These are phyloP conservation scores for Hemitrygon akajei DNA, from an alignment of 2,797 vertebrate genomes.

Conservation along the genomic window DNA sequence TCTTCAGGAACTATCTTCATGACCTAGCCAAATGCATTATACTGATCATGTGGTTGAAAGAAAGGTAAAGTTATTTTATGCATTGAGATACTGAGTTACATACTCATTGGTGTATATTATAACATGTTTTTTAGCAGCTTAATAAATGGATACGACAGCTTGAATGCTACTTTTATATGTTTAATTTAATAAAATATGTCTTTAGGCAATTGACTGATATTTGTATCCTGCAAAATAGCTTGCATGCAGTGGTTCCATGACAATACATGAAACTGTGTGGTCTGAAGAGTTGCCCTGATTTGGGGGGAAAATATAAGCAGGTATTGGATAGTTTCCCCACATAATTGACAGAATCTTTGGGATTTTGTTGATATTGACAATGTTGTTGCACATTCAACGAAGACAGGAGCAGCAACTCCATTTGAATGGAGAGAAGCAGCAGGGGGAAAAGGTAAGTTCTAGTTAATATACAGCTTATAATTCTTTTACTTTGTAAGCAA, in stretches of 20 bases:
- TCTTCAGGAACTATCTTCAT: neutral
- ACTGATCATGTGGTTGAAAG: slow-evolving; percentile 3
- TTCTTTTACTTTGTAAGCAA: too few relatives aligned
- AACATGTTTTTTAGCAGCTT: neutral
- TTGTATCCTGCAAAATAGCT: neutral
- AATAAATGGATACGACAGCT: slow-evolving; percentile 7
- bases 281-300: too few relatives aligned
- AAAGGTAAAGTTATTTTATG: slow-evolving; percentile 32
- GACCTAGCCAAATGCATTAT: slow-evolving; percentile 16
- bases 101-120: slow-evolving; percentile 15
- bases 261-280: too few relatives aligned
- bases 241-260: neutral
- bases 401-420: too few relatives aligned
- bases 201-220: neutral
- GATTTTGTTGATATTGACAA: too few relatives aligned
- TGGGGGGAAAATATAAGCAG: too few relatives aligned
- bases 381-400: too few relatives aligned
- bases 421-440: too few relatives aligned
- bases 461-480: too few relatives aligned
- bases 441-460: too few relatives aligned
- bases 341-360: too few relatives aligned
- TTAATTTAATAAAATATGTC: slow-evolving; percentile 16
- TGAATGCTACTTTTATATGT: neutral
- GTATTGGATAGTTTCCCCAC: too few relatives aligned
- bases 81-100: slow-evolving; percentile 12